Base-by-base conservation (phyloP, 2,113 vertebrate genomes). In the Edolisoma coerulescens region DNA sequence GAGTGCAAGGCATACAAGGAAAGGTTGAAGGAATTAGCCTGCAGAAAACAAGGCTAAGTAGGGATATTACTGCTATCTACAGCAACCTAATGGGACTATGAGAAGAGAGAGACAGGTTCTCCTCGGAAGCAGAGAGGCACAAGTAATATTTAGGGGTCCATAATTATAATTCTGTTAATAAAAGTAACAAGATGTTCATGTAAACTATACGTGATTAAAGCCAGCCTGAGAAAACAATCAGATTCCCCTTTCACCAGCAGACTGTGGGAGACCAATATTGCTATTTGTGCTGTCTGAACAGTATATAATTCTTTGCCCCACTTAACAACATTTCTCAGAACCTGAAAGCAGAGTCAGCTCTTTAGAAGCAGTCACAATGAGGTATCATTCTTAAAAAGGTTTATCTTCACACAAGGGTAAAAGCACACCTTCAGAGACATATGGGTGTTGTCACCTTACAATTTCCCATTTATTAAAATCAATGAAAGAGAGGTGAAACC, bases 181-280 rank as follows among this genome's bases (percentile, higher is more conserved):
- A 68, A 65, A 91, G 45, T 77, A 93, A 61, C 16, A 64, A 53
- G 1, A 3, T 74, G 22, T 64, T 92, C 32, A 30, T 60, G 42
- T 47, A 92, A 96, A 86, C 27, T 16, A 74, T 39, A 52, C 56
- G 23, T 0, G 0, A 88, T 70, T 82, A 65, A 87, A 96, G 88
- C 74, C 70, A 87, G 14, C 9, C 21, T 3, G 3, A 83, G 59
- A 44, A 80, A 94, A 63, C 27, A 82, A 68, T 79, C 44, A 52
- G 27, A 74, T 74, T 91, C 20, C 10, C 37, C 44, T 86, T 94
- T 92, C 60, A 74, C 84, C 86, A 93, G 17, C 30, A 84, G 54
- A 63, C 39, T 56, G 33, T 4, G 1, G 63, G 61, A 74, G 71
- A 93, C 11, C 10, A 52, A 22, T 59, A n/a, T 17, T 45, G 11